Percentiles rank a stretch among this genome's conserved stretches.
Evolutionary conservation across 2,888 invertebrate genomes (phyloP).

Genomic region (Tupiocoris notatus): DNA sequence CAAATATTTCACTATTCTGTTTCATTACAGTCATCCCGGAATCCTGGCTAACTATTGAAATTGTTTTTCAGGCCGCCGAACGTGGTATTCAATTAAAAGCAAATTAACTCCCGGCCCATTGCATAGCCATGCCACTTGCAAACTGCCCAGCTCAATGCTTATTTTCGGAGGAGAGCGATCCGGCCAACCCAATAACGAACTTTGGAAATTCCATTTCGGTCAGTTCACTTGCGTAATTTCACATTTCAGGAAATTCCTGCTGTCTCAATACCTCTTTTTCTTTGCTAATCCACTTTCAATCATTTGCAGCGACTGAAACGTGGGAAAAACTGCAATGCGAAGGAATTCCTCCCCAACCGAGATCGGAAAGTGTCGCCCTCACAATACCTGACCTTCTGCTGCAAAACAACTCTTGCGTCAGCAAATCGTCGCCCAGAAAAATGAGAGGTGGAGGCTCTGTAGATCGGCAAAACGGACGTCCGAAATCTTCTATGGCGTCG

Average conservation of each 20-base stretch:
- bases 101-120: slow-evolving; percentile 69
- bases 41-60: neutral
- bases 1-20: neutral
- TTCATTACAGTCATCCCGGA: neutral
- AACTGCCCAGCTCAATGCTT: slow-evolving; percentile 73
- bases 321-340: slow-evolving; percentile 70
- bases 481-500: slow-evolving; percentile 41
- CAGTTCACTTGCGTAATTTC: too few species aligned
- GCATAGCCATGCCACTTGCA: slow-evolving; percentile 75
- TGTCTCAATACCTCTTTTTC: neutral
- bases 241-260: slow-evolving; percentile 50
- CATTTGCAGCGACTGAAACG: slow-evolving; percentile 66
- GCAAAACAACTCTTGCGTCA: slow-evolving; percentile 51
- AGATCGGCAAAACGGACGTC: slow-evolving; percentile 50
- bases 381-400: slow-evolving; percentile 62
- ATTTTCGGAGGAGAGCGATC: slow-evolving; percentile 76
- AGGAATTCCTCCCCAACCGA: slow-evolving; percentile 65
- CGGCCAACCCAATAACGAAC: slow-evolving; percentile 70
- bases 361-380: slow-evolving; percentile 68
- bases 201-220: slow-evolving; percentile 84
- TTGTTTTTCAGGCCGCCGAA: slow-evolving; percentile 58
- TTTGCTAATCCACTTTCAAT: neutral
- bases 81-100: slow-evolving; percentile 65
- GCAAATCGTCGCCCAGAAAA: slow-evolving; percentile 46
- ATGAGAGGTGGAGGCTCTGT: slow-evolving; percentile 50